Evolutionary conservation across 2,113 vertebrate genomes (phyloP).

Genomic region (Dasyurus viverrinus): DNA sequence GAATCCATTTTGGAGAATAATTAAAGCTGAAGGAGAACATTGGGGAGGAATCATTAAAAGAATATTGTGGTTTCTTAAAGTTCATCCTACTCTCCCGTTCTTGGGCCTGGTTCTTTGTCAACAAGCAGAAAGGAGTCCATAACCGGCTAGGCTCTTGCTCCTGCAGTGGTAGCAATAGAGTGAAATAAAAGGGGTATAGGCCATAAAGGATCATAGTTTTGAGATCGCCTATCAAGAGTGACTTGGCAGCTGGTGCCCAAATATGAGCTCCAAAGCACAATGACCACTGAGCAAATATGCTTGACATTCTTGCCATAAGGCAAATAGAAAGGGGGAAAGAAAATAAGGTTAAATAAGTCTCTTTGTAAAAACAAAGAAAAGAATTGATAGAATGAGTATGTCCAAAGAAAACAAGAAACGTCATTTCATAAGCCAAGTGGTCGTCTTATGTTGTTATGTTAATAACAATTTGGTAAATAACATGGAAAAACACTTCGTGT

Average conservation of each 20-base stretch:
- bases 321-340: background rate
- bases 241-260: background rate
- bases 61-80: background rate
- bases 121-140: background rate
- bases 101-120: background rate
- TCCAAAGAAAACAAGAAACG: background rate
- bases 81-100: background rate
- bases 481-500: background rate
- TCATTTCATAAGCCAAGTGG: background rate
- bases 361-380: background rate
- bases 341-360: background rate
- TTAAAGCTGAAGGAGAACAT: background rate
- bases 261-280: background rate
- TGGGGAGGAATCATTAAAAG: background rate
- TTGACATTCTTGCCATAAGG: background rate
- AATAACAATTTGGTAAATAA: background rate
- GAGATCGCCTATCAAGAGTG: background rate
- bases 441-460: background rate
- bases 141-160: background rate
- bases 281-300: background rate
- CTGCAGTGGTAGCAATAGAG: background rate
- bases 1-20: too few relatives aligned
- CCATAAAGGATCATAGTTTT: background rate
- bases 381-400: background rate
- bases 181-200: background rate